These are phyloP conservation scores for Acanthosepion lycidas DNA, from an alignment of 2,888 invertebrate genomes.

Conservation along the genomic window DNA sequence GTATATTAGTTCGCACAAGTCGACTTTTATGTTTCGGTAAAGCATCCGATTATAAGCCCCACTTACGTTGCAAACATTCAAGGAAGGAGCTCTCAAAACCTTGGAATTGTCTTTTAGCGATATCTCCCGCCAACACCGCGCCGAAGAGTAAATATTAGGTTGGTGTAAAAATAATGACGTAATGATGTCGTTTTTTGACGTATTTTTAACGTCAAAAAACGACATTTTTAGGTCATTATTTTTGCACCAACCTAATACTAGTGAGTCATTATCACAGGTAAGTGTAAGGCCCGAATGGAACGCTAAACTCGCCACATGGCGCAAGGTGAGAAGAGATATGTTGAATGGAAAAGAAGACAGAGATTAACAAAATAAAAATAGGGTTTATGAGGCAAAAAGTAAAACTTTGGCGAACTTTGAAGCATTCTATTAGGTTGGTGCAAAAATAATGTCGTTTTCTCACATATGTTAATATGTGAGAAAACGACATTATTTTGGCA, in stretches of 20 bases:
- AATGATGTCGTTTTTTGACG: too few species aligned
- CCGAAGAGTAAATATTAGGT: neutral
- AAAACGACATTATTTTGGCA: too few species aligned
- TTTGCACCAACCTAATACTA: too few species aligned
- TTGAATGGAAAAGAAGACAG: neutral
- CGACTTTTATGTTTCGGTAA: neutral
- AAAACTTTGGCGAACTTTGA: neutral
- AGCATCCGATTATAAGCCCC: neutral
- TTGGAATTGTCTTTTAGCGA: neutral
- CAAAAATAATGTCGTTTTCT: too few species aligned
- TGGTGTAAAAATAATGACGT: too few species aligned
- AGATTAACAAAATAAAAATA: neutral
- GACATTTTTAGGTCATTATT: too few species aligned
- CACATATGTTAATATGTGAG: too few species aligned
- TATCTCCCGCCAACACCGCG: neutral
- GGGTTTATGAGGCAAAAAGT: neutral
- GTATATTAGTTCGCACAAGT: neutral
- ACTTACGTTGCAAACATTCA: neutral
- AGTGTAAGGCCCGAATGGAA: neutral
- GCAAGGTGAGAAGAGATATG: neutral
- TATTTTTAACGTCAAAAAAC: too few species aligned
- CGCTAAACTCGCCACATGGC: neutral
- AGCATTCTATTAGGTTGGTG: too few species aligned
- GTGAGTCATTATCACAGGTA: neutral
- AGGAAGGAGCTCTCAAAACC: neutral